Percentiles rank a stretch among this genome's conserved stretches.
Evolutionary conservation across 2,113 vertebrate genomes (phyloP).

Genomic region (Tychaedon coryphoeus): DNA sequence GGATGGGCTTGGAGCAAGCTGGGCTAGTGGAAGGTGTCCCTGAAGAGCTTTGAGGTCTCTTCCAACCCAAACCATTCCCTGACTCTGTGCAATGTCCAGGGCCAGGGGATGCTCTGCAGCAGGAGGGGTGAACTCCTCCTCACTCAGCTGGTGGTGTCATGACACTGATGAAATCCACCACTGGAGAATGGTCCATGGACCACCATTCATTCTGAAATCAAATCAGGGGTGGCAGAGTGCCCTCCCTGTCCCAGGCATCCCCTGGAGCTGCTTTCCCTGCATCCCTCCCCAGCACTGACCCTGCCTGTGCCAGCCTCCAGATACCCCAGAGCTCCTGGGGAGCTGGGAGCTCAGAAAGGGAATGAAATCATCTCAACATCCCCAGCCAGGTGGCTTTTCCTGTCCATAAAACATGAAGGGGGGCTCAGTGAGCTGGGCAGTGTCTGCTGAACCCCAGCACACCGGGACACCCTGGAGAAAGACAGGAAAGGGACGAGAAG

Average conservation of each 20-base stretch:
- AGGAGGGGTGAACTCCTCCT: neutral
- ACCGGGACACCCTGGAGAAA: fast-evolving
- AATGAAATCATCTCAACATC: neutral
- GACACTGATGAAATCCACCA: neutral
- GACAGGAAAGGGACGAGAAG: neutral
- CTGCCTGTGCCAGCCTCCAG: neutral
- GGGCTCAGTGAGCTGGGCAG: neutral
- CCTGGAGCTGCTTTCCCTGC: neutral
- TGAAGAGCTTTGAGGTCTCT: neutral
- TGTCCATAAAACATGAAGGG: fast-evolving
- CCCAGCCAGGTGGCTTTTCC: fast-evolving
- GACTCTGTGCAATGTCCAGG: neutral
- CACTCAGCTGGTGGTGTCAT: neutral
- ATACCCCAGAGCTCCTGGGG: fast-evolving
- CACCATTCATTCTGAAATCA: neutral
- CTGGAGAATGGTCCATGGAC: neutral
- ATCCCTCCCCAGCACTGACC: neutral
- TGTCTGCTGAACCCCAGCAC: neutral
- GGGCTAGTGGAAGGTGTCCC: neutral
- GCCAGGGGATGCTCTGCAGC: neutral
- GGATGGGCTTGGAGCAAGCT: fast-evolving
- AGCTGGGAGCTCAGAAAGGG: neutral
- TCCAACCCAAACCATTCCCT: neutral
- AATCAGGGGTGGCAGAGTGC: neutral
- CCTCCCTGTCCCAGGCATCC: neutral